These are phyloP conservation scores for Artibeus lituratus DNA, from an alignment of 2,797 vertebrate species.

Conservation along the genomic window DNA sequence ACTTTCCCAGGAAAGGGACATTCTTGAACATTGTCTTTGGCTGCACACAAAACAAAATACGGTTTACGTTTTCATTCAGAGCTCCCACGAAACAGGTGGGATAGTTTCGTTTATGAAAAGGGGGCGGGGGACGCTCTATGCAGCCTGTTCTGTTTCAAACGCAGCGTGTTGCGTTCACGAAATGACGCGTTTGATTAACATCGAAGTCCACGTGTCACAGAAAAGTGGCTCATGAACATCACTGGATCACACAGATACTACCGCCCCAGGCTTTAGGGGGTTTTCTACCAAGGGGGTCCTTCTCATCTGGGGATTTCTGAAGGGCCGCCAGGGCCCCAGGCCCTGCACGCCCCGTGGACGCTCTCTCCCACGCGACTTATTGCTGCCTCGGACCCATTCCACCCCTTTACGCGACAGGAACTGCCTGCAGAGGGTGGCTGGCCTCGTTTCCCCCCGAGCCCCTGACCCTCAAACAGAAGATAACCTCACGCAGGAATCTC, in stretches of 20 bases:
- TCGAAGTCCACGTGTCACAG: background rate
- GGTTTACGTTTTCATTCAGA: slow-evolving; percentile 45
- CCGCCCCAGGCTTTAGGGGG: background rate
- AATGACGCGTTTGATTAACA: background rate
- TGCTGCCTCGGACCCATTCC: background rate
- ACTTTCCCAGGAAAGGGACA: slow-evolving; percentile 75
- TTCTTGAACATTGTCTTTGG: slow-evolving; percentile 66
- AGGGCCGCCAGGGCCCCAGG: background rate
- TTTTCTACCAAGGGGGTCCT: background rate
- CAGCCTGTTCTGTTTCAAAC: background rate
- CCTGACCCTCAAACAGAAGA: slow-evolving; percentile 9
- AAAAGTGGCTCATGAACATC: background rate
- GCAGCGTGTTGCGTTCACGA: background rate
- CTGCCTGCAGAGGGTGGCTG: background rate
- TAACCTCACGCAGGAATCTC: background rate
- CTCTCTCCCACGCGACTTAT: background rate
- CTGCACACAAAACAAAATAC: slow-evolving; percentile 66
- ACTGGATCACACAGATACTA: background rate
- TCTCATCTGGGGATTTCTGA: background rate
- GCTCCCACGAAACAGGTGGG: background rate
- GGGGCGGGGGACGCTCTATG: background rate
- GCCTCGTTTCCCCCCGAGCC: background rate
- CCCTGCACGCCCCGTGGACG: background rate
- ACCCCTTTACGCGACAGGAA: background rate
- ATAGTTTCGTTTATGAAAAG: background rate